phyloP scores from a whole-genome alignment of 2,113 vertebrate genomes.

The Hippolais icterina region DNA sequence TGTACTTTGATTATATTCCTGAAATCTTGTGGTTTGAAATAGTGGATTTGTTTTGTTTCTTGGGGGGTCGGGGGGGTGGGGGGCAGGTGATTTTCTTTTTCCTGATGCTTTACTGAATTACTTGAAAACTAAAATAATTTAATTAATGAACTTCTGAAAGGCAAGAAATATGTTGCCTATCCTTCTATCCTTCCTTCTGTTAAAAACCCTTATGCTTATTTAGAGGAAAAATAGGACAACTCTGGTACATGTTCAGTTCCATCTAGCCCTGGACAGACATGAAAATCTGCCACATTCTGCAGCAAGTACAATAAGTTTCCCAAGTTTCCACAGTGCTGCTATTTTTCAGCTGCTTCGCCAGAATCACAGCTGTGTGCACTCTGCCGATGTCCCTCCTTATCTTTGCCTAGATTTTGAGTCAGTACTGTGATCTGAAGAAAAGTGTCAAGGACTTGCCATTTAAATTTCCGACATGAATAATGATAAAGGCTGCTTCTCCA shows the following conservation, averaged over 20 bases:
- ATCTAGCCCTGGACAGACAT: neutral
- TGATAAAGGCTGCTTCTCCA: neutral
- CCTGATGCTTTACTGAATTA: neutral
- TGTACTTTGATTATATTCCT: neutral
- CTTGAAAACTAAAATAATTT: neutral
- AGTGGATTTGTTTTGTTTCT: neutral
- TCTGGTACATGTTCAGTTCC: neutral
- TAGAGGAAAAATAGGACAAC: neutral
- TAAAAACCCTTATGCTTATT: neutral
- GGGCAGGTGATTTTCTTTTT: neutral
- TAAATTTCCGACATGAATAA: neutral
- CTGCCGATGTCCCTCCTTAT: neutral
- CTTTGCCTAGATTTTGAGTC: neutral
- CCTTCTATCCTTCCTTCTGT: neutral
- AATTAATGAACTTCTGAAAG: neutral
- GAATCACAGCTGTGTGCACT: neutral
- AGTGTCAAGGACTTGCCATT: neutral
- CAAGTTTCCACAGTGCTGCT: neutral
- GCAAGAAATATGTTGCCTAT: neutral
- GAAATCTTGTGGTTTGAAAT: neutral
- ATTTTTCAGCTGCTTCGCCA: neutral
- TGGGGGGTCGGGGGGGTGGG: neutral
- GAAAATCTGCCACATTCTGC: neutral
- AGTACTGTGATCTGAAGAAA: neutral
- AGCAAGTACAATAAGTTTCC: neutral